Percentiles rank a stretch among this genome's conserved stretches.
These are phyloP conservation scores for Drosophila sechellia DNA, from an alignment of 1,140 invertebrate species.

Conservation along the genomic window DNA sequence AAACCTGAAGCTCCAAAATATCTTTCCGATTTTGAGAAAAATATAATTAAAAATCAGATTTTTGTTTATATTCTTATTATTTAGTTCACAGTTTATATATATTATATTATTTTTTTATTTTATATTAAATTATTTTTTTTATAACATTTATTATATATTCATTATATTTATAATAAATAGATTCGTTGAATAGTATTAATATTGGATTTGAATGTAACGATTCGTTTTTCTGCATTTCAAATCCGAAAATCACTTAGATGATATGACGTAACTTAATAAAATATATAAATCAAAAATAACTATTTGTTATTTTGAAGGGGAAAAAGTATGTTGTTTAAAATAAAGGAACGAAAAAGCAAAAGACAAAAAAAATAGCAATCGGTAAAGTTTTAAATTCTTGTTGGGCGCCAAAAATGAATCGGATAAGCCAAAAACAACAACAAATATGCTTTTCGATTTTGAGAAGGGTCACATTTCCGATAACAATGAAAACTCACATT, in stretches of 20 bases:
- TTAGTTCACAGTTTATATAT: no score
- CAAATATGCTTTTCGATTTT: background rate
- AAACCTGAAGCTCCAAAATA: no score
- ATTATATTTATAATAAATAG: no score
- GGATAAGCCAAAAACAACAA: no score
- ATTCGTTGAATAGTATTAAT: background rate
- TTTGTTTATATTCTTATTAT: no score
- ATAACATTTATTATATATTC: no score
- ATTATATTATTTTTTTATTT: no score
- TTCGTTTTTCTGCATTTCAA: constrained; percentile 38
- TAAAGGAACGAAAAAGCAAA: constrained; percentile 60
- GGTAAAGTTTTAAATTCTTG: constrained; percentile 6
- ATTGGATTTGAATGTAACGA: constrained; percentile 42
- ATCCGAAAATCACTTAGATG: constrained; percentile 33
- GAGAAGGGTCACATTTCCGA: background rate
- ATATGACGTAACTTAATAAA: constrained; percentile 7
- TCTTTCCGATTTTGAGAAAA: no score
- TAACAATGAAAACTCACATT: no score
- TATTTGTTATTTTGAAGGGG: constrained; percentile 53
- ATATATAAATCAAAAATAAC: constrained; percentile 43
- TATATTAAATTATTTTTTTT: no score
- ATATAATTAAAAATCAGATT: no score
- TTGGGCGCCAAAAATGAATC: constrained; percentile 8
- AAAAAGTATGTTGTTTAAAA: constrained; percentile 52
- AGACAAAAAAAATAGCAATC: constrained; percentile 30